Percentiles rank a stretch among this genome's conserved stretches.
Conservation (phyloP, 2,113 vertebrate species). For the Tauraco erythrolophus region DNA sequence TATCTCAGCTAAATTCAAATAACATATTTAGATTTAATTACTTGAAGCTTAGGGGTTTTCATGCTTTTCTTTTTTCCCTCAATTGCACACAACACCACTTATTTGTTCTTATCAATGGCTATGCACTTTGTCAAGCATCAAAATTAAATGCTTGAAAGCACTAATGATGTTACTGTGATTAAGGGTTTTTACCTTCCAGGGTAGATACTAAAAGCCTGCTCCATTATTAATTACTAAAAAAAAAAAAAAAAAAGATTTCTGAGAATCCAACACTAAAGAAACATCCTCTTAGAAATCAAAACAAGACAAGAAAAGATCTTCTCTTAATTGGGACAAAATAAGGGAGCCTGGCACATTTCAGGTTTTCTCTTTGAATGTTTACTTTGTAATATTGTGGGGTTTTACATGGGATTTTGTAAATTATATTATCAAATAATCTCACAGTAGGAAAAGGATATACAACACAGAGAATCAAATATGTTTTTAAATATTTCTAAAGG, state of each 20-base stretch:
- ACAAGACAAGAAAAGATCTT: background rate
- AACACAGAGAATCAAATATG: background rate
- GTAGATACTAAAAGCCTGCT: slow-evolving; percentile 65
- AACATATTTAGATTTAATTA: slow-evolving; percentile 78
- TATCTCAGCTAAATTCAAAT: slow-evolving; percentile 71
- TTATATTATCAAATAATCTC: background rate
- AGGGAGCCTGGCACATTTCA: background rate
- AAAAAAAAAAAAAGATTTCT: background rate
- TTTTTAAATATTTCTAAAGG: background rate
- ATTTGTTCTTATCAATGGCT: slow-evolving; percentile 76
- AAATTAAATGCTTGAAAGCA: slow-evolving; percentile 79
- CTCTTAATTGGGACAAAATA: background rate
- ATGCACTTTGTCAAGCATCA: slow-evolving; percentile 75
- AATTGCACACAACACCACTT: slow-evolving; percentile 54
- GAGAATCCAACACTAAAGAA: background rate
- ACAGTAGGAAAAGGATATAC: background rate
- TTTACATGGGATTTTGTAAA: background rate
- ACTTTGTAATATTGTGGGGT: background rate
- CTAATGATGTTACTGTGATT: slow-evolving; percentile 80
- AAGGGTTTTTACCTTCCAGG: slow-evolving; percentile 71
- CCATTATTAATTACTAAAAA: slow-evolving; percentile 65
- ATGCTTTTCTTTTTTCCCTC: slow-evolving; percentile 62
- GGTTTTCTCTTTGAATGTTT: background rate
- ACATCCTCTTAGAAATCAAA: slow-evolving; percentile 11
- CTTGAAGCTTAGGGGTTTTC: slow-evolving; percentile 71